Evolutionary conservation across 2,113 vertebrate genomes (phyloP), one percentile per base, ranked within the genome.

Genomic region (Neogobius melanostomus): DNA sequence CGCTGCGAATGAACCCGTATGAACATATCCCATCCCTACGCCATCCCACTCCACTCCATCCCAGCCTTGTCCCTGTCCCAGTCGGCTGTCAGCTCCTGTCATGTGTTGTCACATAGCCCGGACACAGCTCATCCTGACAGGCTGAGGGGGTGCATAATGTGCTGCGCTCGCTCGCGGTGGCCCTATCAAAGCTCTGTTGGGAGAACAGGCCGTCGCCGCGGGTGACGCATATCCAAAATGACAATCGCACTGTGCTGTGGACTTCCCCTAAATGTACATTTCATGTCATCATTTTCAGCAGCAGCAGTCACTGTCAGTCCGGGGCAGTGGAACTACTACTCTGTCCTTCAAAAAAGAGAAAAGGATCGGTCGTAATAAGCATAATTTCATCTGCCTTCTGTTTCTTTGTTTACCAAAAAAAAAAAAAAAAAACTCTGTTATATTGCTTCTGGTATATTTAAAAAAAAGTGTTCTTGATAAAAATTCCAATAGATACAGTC

Each of bases 231-330:
- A 68, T 44, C 12, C 11, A 36, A 60, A 59, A 59, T 70, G 7
- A 65, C 16, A 68, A 14, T 11, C 66, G 50, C 59, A 12, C 52
- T 6, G 49, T 43, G 12, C 51, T 2, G 10, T 2, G 50, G 0
- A 66, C 47, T 49, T 45, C 44, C 7, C 15, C 11, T 44, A 63
- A 63, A 63, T 63, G 44, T 45, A 17, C 8, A 49, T 61, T 62
- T 14, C 15, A 28, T 15, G 48, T 43, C 14, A 54, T 54, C 43
- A 36, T 63, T 63, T 45, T 46, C 42, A 63, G 15, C 44, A 17
- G 44, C 43, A 43, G 28, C 46, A 46, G 60, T 63, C 60, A 44
- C 60, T 63, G 57, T 60, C 57, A 60, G 54, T 36, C 6, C 54
- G 42, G 49, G 17, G 53, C 53, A 7, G n/a, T 51, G 49, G 49